Evolutionary conservation across 2,797 vertebrate species (phyloP), one percentile per base, ranked within the genome.

Genomic region (Mionectes olivaceus): DNA sequence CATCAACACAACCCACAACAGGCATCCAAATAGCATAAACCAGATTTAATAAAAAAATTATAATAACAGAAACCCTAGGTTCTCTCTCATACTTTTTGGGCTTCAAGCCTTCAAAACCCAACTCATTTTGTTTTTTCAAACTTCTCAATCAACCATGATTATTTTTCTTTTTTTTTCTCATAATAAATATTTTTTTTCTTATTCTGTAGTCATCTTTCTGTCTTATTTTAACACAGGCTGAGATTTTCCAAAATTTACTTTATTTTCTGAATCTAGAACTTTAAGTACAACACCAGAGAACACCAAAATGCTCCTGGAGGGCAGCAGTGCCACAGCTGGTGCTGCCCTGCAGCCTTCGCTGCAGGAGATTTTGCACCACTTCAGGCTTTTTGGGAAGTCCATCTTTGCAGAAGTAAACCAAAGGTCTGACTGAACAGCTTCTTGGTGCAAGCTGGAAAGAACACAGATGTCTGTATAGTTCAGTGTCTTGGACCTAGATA

Each of bases 41-140:
- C 2, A 27, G 17, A 33, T 50, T 68, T 7, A 30, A 18, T 33
- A n/a, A 47, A 30, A 39, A 53, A 15, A 19, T 5, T 46, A 24
- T 49, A 60, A 28, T 16, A 43, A 21, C 19, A 1, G n/a, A 59
- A 90, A 63, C 17, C 35, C 16, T 47, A 18, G 5, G 19, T 33
- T 90, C 10, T 74, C 3, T n/a, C 22, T 65, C 5, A 55, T 3
- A 21, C 8, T 7, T 79, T 43, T 60, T 57, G 6, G 5, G 46
- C 76, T 90, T 82, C 61, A 86, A 88, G 10, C 15, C 37, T 83
- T 88, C 74, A 89, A 50, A 86, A 63, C 63, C 19, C n/a, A 76
- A 16, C 39, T 69, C 5, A 6, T 11, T 8, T 43, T 67, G 6
- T 43, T 87, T 75, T 13, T 84, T 24, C n/a, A 73, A 70, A 49